Conservation (phyloP, 2,113 vertebrate genomes). For the Hypomesus transpacificus region DNA sequence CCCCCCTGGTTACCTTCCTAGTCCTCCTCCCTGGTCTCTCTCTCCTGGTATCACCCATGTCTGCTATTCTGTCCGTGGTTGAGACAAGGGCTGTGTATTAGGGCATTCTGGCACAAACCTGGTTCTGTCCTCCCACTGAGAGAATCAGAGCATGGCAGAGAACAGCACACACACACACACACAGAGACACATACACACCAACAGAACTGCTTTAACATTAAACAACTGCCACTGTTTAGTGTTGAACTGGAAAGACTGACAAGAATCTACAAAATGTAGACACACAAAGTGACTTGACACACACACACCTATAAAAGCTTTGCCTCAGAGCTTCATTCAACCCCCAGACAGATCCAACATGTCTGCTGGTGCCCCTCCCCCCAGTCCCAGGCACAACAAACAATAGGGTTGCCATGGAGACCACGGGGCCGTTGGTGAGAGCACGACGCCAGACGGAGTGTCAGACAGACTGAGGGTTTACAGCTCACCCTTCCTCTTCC, state of each 20-base stretch:
- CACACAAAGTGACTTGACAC: slow-evolving; percentile 12
- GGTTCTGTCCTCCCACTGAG: neutral
- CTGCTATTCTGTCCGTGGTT: too few relatives aligned
- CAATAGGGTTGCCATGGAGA: slow-evolving; percentile 65
- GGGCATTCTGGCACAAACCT: too few relatives aligned
- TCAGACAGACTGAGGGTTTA: slow-evolving; percentile 20
- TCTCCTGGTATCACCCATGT: too few relatives aligned
- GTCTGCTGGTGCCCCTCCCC: slow-evolving; percentile 27
- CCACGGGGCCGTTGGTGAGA: slow-evolving; percentile 30
- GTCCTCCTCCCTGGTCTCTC: too few relatives aligned
- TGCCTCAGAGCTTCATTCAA: slow-evolving; percentile 42
- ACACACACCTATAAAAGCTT: slow-evolving; percentile 19
- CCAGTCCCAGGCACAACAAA: slow-evolving; percentile 55
- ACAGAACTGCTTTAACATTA: neutral
- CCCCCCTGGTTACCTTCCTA: too few relatives aligned
- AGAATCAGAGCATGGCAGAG: slow-evolving; percentile 1
- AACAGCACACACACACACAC: neutral
- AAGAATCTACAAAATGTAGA: slow-evolving; percentile 10
- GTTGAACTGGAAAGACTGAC: slow-evolving; percentile 9
- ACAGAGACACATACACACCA: neutral
- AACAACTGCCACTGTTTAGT: neutral
- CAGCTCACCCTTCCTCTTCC: neutral
- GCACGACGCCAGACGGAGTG: slow-evolving; percentile 30
- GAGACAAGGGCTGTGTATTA: too few relatives aligned
- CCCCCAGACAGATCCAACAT: slow-evolving; percentile 51